Conservation (phyloP, 2,888 invertebrate species). For the Parnassius orleans region DNA sequence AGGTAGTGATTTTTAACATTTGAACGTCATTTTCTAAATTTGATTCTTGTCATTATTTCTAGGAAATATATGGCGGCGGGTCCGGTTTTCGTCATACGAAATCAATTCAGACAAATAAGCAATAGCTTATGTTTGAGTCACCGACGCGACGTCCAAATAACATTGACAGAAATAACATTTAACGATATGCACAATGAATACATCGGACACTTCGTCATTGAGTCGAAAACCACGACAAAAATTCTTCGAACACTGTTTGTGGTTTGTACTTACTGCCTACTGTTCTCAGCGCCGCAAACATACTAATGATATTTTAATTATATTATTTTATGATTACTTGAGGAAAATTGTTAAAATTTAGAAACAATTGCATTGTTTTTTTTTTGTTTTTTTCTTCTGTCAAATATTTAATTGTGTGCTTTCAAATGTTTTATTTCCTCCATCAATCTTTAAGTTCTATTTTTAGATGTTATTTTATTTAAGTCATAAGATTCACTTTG, state of each 20-base stretch:
- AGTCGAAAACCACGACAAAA: conserved; percentile 15
- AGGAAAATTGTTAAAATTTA: not conserved
- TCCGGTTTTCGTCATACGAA: conserved; percentile 12
- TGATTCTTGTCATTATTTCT: conserved; percentile 3
- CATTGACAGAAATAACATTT: conserved; percentile 29
- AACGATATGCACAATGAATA: conserved; percentile 32
- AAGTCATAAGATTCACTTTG: no score
- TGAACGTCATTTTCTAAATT: not conserved
- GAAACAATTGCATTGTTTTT: no score
- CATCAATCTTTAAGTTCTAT: no score
- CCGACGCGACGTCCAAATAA: conserved; percentile 28
- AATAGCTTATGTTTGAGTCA: conserved; percentile 33
- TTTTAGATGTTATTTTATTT: no score
- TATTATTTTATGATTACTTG: not conserved
- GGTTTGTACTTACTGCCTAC: conserved; percentile 13
- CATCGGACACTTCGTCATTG: conserved; percentile 25
- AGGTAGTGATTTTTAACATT: not conserved
- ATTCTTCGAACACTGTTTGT: conserved; percentile 23
- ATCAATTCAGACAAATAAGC: conserved; percentile 30
- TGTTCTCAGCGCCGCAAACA: conserved; percentile 4
- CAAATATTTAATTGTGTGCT: no score
- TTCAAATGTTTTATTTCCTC: no score
- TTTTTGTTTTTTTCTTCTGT: no score
- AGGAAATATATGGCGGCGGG: conserved; percentile 6
- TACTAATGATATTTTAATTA: conserved; percentile 14